Evolutionary conservation across 2,888 invertebrate genomes (phyloP), one percentile per base, ranked within the genome.

Genomic region (Pogonocherus hispidulus): DNA sequence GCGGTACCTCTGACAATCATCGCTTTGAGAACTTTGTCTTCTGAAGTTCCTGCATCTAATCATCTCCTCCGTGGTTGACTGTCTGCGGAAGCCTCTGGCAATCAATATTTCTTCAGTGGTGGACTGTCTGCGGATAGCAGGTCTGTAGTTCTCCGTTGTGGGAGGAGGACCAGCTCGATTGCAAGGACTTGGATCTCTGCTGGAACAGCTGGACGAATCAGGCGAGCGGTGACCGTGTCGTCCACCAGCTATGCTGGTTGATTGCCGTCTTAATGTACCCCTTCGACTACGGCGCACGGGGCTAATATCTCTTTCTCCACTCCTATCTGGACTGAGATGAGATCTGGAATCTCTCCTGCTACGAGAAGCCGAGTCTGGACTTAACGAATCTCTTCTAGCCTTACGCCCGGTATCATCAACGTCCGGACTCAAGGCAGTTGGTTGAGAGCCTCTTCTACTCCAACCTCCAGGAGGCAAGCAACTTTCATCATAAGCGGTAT

Each of bases 1-100:
- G 16, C 93, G 88, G 71, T 88, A 91, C 77, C 81, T 72, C 65
- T 81, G 81, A 51, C 78, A 80, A 66, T 80, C 80, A 80, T 96
- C 96, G 80, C 95, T 95, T 84, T 96, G 96, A 0, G 95, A 95
- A 20, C 80, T 80, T 55, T 81, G 81, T 16, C 96, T 89, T n/a
- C 96, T 89, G 82, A 96, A 96, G 84, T 96, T 96, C 32, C 96
- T 89, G 81, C 96, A 96, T n/a, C 60, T 59, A 69, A 96, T 96
- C 94, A 96, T 96, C 85, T 96, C 96, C 81, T 96, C 96, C 0
- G 95, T 96, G 6, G 96, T 96, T 2, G 94, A 94, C 82, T 96
- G 96, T 11, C 96, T 89, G 0, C 96, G 90, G 84, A 96, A 96
- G 1, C 96, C 96, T 63, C 95, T 90, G 0, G 96, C 94, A 79